Conservation (phyloP, 1,140 invertebrate genomes). For the Pentalonia nigronervosa region DNA sequence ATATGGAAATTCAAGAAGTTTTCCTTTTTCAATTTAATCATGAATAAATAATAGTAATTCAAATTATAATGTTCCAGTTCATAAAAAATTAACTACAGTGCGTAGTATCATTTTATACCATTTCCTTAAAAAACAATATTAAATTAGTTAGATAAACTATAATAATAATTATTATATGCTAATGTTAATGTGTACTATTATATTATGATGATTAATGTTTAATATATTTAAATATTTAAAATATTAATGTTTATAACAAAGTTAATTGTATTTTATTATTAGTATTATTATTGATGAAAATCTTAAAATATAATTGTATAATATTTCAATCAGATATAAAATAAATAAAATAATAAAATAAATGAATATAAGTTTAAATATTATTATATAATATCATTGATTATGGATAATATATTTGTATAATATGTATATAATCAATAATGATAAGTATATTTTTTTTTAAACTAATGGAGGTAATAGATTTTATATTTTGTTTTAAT, state of each 20-base stretch:
- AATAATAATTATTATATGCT: background rate
- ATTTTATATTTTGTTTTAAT: background rate
- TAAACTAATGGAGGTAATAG: background rate
- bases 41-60: background rate
- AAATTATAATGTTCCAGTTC: background rate
- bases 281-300: background rate
- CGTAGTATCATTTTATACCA: background rate
- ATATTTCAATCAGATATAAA: no score
- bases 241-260: background rate
- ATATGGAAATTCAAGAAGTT: background rate
- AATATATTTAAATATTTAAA: background rate
- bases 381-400: background rate
- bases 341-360: no score
- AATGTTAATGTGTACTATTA: background rate
- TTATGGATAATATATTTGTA: no score
- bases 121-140: background rate
- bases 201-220: background rate
- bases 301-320: no score
- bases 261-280: no score
- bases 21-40: background rate
- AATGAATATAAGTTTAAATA: background rate
- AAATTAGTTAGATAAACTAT: background rate
- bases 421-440: no score
- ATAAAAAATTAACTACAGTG: background rate
- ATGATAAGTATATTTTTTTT: no score